These are phyloP conservation scores for Fratercula arctica DNA, from an alignment of 2,797 vertebrate genomes.

Conservation along the genomic window DNA sequence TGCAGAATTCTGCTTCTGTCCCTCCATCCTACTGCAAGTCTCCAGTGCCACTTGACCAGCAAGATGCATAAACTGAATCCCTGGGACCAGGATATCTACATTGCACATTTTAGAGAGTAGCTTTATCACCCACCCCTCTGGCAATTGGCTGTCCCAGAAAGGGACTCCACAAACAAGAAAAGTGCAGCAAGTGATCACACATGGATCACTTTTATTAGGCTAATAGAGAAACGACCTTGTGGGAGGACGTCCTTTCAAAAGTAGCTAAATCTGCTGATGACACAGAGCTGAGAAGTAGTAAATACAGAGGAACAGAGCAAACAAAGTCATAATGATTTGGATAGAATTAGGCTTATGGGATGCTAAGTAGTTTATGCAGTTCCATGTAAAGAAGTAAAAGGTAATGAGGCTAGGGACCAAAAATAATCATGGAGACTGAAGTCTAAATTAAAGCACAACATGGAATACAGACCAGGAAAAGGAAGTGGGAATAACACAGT, in stretches of 20 bases:
- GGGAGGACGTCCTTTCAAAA: constrained; percentile 37
- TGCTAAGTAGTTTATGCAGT: constrained; percentile 68
- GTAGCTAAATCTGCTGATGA: constrained; percentile 62
- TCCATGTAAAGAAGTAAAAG: constrained; percentile 61
- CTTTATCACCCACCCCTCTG: background rate
- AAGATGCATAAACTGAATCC: rapidly evolving
- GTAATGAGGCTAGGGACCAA: constrained; percentile 53
- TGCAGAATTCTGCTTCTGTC: background rate
- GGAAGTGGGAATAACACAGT: constrained; percentile 1
- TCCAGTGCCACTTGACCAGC: no score
- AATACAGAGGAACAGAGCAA: constrained; percentile 70
- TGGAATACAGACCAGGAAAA: constrained; percentile 30
- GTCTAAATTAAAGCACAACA: constrained; percentile 52
- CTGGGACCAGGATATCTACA: background rate
- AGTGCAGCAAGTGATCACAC: background rate
- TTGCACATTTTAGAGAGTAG: background rate
- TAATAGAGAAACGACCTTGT: constrained; percentile 33
- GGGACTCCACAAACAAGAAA: background rate
- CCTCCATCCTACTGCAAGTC: background rate
- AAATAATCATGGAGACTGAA: constrained; percentile 37
- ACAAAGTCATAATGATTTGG: constrained; percentile 68
- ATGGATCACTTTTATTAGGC: constrained; percentile 7
- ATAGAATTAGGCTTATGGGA: constrained; percentile 68
- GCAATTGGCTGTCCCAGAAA: background rate
- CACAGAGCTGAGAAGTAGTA: constrained; percentile 58